A percentile compares a stretch with the other conserved stretches of the same genome.
Conservation (phyloP, 1,140 invertebrate genomes). For the Teleogryllus occipitalis region DNA sequence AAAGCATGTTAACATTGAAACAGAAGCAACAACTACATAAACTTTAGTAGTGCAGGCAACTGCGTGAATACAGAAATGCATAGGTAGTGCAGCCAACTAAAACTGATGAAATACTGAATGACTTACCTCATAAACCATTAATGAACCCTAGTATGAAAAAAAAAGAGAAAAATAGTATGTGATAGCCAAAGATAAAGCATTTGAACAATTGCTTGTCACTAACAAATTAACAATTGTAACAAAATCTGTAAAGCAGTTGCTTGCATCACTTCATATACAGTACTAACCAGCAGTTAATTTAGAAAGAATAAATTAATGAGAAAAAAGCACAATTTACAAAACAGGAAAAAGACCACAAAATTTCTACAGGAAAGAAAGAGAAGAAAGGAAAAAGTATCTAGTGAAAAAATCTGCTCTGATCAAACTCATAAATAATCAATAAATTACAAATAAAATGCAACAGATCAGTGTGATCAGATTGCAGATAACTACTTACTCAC, state of each 20-base stretch:
- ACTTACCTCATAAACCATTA: slow-evolving; percentile 22
- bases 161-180: slow-evolving; percentile 17
- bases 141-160: slow-evolving; percentile 20
- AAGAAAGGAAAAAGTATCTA: neutral
- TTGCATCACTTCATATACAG: neutral
- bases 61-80: neutral
- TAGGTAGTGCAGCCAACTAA: neutral
- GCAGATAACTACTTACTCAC: no score
- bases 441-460: no score
- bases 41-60: neutral
- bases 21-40: neutral
- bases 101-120: neutral
- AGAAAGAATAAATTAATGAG: neutral
- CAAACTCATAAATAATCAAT: no score
- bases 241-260: neutral
- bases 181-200: neutral
- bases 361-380: neutral
- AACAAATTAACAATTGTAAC: neutral
- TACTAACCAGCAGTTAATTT: neutral
- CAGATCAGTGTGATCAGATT: no score
- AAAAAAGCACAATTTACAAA: neutral
- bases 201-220: neutral
- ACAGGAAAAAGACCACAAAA: neutral
- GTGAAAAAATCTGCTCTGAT: no score
- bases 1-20: neutral